These are phyloP conservation scores for Liolophura sinensis DNA, from an alignment of 1,140 invertebrate species.

Conservation along the genomic window DNA sequence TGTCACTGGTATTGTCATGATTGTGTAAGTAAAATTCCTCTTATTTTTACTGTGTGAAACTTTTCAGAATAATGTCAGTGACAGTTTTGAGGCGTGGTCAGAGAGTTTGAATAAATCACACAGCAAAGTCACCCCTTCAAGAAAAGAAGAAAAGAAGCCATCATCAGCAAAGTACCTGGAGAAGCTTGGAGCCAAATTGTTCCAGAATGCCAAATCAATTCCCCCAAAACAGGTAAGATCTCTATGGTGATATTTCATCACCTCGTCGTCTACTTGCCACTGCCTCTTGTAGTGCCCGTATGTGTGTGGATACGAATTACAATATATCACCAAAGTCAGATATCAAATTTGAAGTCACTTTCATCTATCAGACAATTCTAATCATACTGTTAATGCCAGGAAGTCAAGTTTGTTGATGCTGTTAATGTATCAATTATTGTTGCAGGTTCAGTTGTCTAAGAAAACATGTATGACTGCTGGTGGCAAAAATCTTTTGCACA, in stretches of 20 bases:
- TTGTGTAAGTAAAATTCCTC: background rate
- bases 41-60: background rate
- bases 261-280: background rate
- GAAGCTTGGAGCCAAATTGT: constrained; percentile 25
- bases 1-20: background rate
- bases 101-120: background rate
- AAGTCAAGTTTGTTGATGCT: no score
- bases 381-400: no score
- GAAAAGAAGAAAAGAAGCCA: no score
- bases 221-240: background rate
- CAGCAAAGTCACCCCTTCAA: background rate
- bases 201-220: constrained; percentile 16
- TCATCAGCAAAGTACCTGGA: constrained; percentile 15
- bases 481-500: no score
- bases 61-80: constrained; percentile 23
- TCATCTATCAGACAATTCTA: no score
- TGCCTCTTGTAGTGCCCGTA: no score
- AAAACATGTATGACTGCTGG: no score
- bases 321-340: no score
- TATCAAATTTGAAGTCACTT: no score
- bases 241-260: background rate
- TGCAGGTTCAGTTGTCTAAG: no score
- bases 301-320: no score
- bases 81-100: background rate
- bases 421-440: no score